Evolutionary conservation across 2,888 invertebrate species (phyloP).

Genomic region (Ennomos fuscantarius): DNA sequence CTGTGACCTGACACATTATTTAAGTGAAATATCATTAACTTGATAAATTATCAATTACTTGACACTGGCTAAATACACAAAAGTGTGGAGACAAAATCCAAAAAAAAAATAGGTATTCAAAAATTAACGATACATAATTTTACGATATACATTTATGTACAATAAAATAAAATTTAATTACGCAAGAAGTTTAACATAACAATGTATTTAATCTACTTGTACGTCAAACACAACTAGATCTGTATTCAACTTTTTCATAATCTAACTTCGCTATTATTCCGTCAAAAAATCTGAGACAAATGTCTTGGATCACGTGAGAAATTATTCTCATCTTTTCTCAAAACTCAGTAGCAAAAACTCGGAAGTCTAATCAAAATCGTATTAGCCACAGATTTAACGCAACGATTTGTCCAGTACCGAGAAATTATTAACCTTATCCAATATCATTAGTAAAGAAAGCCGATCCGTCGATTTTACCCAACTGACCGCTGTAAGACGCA

Average conservation of each 20-base stretch:
- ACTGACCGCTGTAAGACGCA: conserved; percentile 38
- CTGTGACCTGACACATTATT: too few species aligned
- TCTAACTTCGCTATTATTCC: not conserved
- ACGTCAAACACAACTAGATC: not conserved
- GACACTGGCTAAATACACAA: too few species aligned
- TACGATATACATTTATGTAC: too few species aligned
- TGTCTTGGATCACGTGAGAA: conserved; percentile 30
- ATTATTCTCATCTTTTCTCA: conserved; percentile 20
- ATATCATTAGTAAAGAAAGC: conserved; percentile 69
- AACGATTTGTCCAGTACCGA: conserved; percentile 41
- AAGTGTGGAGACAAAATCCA: too few species aligned
- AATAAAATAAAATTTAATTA: too few species aligned
- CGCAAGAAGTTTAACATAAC: too few species aligned
- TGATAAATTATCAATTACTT: too few species aligned
- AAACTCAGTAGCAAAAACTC: conserved; percentile 25
- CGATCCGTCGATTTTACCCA: conserved; percentile 45
- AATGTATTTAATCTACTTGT: not conserved
- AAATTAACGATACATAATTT: too few species aligned
- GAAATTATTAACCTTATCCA: conserved; percentile 54
- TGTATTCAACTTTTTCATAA: conserved; percentile 13
- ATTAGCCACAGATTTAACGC: conserved; percentile 58
- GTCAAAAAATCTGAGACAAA: conserved; percentile 7
- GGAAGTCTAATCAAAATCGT: conserved; percentile 60
- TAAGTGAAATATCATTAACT: too few species aligned
- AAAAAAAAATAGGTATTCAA: too few species aligned